Conservation (phyloP, 2,797 vertebrate genomes). For the Avahi laniger region DNA sequence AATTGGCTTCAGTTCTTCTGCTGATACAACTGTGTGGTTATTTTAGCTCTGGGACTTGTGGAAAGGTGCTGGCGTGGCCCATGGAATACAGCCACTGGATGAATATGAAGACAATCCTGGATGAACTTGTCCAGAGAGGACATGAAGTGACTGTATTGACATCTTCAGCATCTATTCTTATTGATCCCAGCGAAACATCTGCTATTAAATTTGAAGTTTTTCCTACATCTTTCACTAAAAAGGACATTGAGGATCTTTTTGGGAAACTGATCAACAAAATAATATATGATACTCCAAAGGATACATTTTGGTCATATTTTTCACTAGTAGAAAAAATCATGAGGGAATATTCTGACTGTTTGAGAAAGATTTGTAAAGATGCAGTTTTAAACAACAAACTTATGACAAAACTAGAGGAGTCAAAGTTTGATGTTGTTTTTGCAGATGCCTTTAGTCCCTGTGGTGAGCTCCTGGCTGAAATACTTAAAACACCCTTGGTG, state of each 20-base stretch:
- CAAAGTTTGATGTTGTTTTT: constrained; percentile 80
- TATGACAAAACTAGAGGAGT: constrained; percentile 73
- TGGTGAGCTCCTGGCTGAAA: constrained; percentile 77
- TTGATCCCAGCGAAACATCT: constrained; percentile 63
- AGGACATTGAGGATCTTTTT: not conserved
- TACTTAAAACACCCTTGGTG: constrained; percentile 82
- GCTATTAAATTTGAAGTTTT: constrained; percentile 84
- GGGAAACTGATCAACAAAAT: fast-evolving
- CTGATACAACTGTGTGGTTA: not conserved
- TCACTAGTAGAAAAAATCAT: not conserved
- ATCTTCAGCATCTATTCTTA: constrained; percentile 71
- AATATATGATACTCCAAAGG: not conserved
- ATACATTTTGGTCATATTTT: not conserved
- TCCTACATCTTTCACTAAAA: constrained; percentile 66
- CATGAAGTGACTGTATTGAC: constrained; percentile 83
- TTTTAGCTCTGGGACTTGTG: constrained; percentile 49
- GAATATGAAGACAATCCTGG: constrained; percentile 84
- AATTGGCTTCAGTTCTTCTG: not conserved
- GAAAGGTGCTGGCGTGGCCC: constrained; percentile 85
- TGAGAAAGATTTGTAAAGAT: constrained; percentile 60
- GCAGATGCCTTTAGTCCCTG: constrained; percentile 75
- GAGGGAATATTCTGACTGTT: not conserved
- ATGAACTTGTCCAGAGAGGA: constrained; percentile 77
- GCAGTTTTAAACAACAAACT: constrained; percentile 64
- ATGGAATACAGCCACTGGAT: constrained; percentile 86